Percentiles rank a stretch among this genome's conserved stretches.
These are phyloP conservation scores for Calameuta idolon DNA, from an alignment of 2,888 invertebrate genomes.

Conservation along the genomic window DNA sequence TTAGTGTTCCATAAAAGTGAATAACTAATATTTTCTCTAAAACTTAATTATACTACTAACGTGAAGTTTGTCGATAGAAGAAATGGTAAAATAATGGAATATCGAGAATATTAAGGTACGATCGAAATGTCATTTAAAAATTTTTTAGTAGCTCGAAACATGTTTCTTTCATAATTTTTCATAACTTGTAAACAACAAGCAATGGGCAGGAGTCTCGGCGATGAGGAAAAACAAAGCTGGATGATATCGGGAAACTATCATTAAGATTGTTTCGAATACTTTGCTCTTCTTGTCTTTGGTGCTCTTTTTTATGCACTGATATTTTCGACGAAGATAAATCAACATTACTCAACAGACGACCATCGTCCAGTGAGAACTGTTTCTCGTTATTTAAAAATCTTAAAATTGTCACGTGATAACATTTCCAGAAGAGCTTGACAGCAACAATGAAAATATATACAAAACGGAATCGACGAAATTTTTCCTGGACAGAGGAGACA, in stretches of 20 bases:
- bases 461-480: conserved; percentile 21
- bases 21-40: neutral
- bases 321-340: conserved; percentile 36
- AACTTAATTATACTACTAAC: neutral
- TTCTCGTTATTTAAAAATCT: neutral
- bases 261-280: conserved; percentile 32
- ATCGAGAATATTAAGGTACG: neutral
- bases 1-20: neutral
- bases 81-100: neutral
- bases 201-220: neutral
- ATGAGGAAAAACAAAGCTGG: conserved; percentile 30
- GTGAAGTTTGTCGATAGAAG: neutral
- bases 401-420: neutral
- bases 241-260: conserved; percentile 25
- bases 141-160: neutral
- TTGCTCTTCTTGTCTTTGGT: conserved; percentile 45
- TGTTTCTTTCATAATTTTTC: neutral
- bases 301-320: conserved; percentile 33
- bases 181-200: neutral
- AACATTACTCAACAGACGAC: neutral
- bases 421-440: conserved; percentile 29
- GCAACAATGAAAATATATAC: conserved; percentile 38
- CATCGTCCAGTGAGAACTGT: neutral
- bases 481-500: conserved; percentile 41
- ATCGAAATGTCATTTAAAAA: neutral